phyloP scores from a whole-genome alignment of 1,140 invertebrate genomes.

The Hestina assimilis region DNA sequence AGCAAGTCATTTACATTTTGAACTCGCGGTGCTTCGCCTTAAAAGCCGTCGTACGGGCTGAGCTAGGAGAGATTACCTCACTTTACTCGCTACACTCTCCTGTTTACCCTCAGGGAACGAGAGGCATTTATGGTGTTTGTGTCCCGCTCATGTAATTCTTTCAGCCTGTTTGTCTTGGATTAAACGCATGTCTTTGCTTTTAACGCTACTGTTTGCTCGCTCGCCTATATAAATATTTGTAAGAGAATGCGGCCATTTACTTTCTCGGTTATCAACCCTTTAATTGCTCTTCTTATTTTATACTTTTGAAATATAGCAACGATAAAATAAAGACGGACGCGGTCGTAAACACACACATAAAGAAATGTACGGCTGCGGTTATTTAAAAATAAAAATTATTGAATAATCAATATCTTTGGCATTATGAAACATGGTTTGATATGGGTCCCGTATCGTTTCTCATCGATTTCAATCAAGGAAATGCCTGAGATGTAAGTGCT shows the following conservation, averaged over 20 bases:
- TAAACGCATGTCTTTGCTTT: conserved; percentile 74
- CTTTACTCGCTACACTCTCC: conserved; percentile 44
- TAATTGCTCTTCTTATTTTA: conserved; percentile 66
- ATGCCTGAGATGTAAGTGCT: conserved; percentile 48
- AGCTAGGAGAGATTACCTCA: conserved; percentile 59
- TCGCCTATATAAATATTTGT: conserved; percentile 70
- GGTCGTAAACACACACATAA: conserved; percentile 57
- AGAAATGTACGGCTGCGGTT: conserved; percentile 34
- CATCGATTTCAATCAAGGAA: conserved; percentile 51
- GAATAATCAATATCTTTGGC: conserved; percentile 41
- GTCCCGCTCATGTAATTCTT: conserved; percentile 68
- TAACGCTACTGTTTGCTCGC: conserved; percentile 69
- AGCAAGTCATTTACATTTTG: conserved; percentile 65
- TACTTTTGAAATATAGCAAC: conserved; percentile 58
- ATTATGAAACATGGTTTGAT: conserved; percentile 48
- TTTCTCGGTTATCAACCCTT: conserved; percentile 57
- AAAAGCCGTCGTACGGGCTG: conserved; percentile 47
- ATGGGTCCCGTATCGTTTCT: conserved; percentile 42
- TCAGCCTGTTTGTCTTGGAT: conserved; percentile 69
- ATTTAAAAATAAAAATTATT: conserved; percentile 43
- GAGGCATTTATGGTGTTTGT: conserved; percentile 58
- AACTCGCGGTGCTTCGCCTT: conserved; percentile 50
- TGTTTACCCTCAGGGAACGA: conserved; percentile 50
- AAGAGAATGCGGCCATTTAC: conserved; percentile 56
- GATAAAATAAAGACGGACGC: conserved; percentile 51